A percentile compares a stretch with the other conserved stretches of the same genome.
Evolutionary conservation across 2,113 vertebrate genomes (phyloP).

Genomic region (Colius striatus): DNA sequence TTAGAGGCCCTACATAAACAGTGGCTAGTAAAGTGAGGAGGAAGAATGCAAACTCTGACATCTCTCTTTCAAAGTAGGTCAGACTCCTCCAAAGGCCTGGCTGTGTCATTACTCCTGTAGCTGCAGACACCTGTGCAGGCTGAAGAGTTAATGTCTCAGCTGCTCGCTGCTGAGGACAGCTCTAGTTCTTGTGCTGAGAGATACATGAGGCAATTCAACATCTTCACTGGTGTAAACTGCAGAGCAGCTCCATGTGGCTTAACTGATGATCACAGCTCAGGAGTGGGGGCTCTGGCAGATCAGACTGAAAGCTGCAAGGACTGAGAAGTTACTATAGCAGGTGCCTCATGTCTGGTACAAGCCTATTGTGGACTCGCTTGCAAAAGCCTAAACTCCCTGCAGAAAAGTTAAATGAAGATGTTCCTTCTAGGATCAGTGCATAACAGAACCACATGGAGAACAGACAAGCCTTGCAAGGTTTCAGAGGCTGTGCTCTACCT

Average conservation of each 20-base stretch:
- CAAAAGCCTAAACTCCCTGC: neutral
- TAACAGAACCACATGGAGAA: neutral
- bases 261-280: neutral
- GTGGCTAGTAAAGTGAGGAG: neutral
- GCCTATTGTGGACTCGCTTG: neutral
- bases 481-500: neutral
- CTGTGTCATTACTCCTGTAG: accelerated
- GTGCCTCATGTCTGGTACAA: neutral
- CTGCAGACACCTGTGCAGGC: neutral
- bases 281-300: neutral
- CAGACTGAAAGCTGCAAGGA: neutral
- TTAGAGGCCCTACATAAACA: neutral
- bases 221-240: accelerated
- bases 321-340: neutral
- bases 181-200: neutral
- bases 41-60: neutral
- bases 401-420: neutral
- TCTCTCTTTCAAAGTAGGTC: constrained; percentile 39
- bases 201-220: accelerated
- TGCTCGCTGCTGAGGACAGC: neutral
- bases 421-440: neutral
- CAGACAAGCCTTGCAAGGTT: neutral
- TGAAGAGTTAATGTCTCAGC: neutral
- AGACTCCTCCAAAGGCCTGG: neutral
- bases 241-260: neutral